These are phyloP conservation scores for Columba livia DNA, from an alignment of 2,113 vertebrate genomes.

Conservation along the genomic window DNA sequence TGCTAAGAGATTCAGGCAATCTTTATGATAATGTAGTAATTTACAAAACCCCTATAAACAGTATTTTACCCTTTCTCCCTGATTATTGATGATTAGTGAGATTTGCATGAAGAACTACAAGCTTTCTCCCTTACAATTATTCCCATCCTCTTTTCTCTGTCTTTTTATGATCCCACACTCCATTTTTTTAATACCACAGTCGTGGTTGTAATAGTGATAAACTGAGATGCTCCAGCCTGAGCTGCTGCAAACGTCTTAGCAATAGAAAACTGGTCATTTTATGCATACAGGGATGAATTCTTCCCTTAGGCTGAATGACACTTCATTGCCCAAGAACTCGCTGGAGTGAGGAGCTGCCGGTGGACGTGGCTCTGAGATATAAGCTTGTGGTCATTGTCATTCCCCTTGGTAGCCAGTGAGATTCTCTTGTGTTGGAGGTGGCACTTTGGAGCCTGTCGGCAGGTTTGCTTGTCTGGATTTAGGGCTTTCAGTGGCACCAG, in stretches of 20 bases:
- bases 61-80: not conserved
- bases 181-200: not conserved
- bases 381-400: not conserved
- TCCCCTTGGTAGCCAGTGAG: not conserved
- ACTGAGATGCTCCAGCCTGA: not conserved
- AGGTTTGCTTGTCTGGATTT: not conserved
- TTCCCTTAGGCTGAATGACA: not conserved
- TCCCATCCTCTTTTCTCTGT: not conserved
- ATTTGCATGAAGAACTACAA: not conserved
- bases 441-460: not conserved
- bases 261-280: not conserved
- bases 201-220: not conserved
- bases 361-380: not conserved
- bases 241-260: not conserved
- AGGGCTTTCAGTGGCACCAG: not conserved
- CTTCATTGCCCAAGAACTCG: not conserved
- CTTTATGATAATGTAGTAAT: slow-evolving; percentile 30
- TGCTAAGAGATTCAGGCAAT: not conserved
- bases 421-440: accelerated
- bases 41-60: not conserved
- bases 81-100: slow-evolving; percentile 12
- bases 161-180: not conserved
- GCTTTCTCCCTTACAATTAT: not conserved
- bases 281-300: not conserved
- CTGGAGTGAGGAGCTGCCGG: not conserved